A percentile compares a stretch with the other conserved stretches of the same genome.
These are phyloP conservation scores for Leptinotarsa undecemlineata DNA, from an alignment of 1,140 invertebrate genomes.

Conservation along the genomic window DNA sequence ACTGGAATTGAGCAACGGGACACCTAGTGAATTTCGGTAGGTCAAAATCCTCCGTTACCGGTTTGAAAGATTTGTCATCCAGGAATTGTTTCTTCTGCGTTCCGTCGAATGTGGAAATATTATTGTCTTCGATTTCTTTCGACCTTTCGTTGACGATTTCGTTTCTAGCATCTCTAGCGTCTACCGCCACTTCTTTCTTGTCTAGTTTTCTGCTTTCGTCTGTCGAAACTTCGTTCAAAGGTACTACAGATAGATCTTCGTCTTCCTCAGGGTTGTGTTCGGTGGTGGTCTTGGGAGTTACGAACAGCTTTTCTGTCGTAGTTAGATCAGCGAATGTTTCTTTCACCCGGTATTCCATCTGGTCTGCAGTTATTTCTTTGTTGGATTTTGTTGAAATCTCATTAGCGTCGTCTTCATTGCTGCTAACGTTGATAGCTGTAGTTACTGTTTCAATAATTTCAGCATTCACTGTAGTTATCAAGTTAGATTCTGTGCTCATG, in stretches of 20 bases:
- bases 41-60: constrained; percentile 47
- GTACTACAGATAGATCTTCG: constrained; percentile 30
- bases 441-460: constrained; percentile 16
- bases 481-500: not conserved
- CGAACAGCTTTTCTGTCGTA: constrained; percentile 46
- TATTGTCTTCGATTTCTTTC: constrained; percentile 9
- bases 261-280: constrained; percentile 23
- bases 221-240: constrained; percentile 13
- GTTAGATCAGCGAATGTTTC: constrained; percentile 44
- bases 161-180: not conserved
- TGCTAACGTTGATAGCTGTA: not conserved
- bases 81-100: constrained; percentile 22
- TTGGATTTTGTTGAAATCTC: constrained; percentile 13
- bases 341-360: constrained; percentile 42
- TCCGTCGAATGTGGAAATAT: not conserved
- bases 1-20: constrained; percentile 64
- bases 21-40: constrained; percentile 59
- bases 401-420: constrained; percentile 8
- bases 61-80: constrained; percentile 41
- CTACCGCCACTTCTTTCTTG: not conserved
- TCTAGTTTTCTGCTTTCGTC: not conserved
- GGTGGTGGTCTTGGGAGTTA: constrained; percentile 37
- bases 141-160: constrained; percentile 15
- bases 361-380: constrained; percentile 14
- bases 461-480: constrained; percentile 10